These are phyloP conservation scores for Odontamblyopus rebecca DNA, from an alignment of 2,797 vertebrate species.

Conservation along the genomic window DNA sequence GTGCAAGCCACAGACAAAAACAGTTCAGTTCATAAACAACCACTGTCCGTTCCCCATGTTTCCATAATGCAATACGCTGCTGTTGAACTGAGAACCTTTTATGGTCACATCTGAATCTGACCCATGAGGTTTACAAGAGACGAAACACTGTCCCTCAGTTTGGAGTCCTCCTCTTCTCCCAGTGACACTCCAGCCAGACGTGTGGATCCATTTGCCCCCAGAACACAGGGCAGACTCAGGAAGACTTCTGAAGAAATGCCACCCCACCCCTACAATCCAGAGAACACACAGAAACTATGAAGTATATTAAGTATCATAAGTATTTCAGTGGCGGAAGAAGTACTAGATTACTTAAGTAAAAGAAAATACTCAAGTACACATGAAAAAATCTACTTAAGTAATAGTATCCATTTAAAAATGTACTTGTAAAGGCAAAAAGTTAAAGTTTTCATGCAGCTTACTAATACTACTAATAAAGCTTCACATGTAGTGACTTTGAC, in stretches of 20 bases:
- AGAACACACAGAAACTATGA: background rate
- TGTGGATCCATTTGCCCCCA: conserved; percentile 83
- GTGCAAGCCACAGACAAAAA: background rate
- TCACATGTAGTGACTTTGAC: too few relatives aligned
- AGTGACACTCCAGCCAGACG: conserved; percentile 77
- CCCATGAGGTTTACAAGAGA: conserved; percentile 83
- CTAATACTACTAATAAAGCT: too few relatives aligned
- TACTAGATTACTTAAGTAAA: too few relatives aligned
- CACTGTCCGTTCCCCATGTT: background rate
- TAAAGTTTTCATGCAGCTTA: too few relatives aligned
- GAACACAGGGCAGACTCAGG: conserved; percentile 89
- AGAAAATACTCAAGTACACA: too few relatives aligned
- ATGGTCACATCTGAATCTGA: conserved; percentile 81
- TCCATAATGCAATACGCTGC: background rate
- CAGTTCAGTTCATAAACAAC: background rate
- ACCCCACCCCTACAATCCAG: conserved; percentile 73
- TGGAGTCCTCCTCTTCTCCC: conserved; percentile 76
- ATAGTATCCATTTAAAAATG: too few relatives aligned
- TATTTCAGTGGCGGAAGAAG: too few relatives aligned
- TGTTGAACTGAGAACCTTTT: background rate
- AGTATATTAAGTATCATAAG: background rate
- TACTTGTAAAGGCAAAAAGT: too few relatives aligned
- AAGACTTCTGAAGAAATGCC: conserved; percentile 86
- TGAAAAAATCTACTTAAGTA: too few relatives aligned
- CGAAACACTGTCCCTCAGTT: conserved; percentile 80